A percentile compares a stretch with the other conserved stretches of the same genome.
These are phyloP conservation scores for Thryonomys swinderianus DNA, from an alignment of 2,113 vertebrate species.

Conservation along the genomic window DNA sequence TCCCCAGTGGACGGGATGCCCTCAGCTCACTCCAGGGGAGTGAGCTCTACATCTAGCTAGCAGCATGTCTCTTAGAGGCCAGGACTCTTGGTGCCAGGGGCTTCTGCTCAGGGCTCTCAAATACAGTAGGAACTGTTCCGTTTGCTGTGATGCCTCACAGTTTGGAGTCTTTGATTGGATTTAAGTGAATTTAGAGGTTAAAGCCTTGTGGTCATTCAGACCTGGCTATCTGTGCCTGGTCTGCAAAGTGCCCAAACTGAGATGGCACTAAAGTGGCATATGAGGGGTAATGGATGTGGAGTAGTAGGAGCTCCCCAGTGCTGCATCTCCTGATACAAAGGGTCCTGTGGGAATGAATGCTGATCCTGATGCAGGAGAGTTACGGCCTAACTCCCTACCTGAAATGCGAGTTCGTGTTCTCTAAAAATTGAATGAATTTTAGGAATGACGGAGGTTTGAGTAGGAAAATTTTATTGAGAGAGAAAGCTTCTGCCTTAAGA, in stretches of 20 bases:
- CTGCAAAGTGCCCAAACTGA: neutral
- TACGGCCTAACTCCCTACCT: too few species aligned
- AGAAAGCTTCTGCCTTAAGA: too few species aligned
- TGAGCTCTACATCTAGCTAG: neutral
- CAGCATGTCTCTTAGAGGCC: neutral
- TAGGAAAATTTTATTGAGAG: too few species aligned
- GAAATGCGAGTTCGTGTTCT: too few species aligned
- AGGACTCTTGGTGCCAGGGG: rapidly evolving
- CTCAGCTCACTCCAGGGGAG: neutral
- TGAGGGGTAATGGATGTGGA: rapidly evolving
- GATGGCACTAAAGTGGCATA: rapidly evolving
- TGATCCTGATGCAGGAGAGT: too few species aligned
- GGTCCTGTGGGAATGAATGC: too few species aligned
- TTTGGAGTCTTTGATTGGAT: neutral
- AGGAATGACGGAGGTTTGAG: too few species aligned
- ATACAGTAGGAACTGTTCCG: rapidly evolving
- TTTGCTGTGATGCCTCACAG: too few species aligned
- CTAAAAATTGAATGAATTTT: too few species aligned
- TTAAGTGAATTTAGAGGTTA: neutral
- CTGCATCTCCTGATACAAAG: rapidly evolving
- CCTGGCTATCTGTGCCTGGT: neutral
- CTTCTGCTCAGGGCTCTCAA: neutral
- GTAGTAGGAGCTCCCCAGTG: neutral
- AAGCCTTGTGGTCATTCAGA: neutral
- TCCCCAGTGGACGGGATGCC: neutral